phyloP scores from a whole-genome alignment of 2,888 invertebrate species.

The Orgyia antiqua region DNA sequence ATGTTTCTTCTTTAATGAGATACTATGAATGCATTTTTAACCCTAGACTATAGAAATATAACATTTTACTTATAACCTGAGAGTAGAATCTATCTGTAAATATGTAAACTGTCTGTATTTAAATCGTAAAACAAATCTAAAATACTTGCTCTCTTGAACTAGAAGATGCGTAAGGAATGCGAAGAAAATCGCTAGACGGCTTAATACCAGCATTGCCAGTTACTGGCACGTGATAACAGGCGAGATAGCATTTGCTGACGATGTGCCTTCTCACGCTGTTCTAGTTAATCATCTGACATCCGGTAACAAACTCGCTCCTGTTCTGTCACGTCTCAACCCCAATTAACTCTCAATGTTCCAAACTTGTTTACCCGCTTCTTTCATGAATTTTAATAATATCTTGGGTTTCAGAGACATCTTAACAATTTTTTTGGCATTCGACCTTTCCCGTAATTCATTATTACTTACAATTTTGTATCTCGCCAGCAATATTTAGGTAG shows the following conservation, averaged over 20 bases:
- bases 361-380: constrained; percentile 20
- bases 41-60: no score
- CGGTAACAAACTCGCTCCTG: constrained; percentile 33
- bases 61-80: no score
- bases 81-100: no score
- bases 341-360: constrained; percentile 34
- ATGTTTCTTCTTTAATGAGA: no score
- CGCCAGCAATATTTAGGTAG: constrained; percentile 44
- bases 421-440: constrained; percentile 7
- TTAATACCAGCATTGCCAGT: constrained; percentile 28
- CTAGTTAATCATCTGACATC: constrained; percentile 34
- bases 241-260: constrained; percentile 40
- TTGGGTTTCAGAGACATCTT: constrained; percentile 18
- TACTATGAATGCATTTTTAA: no score
- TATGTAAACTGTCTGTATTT: no score
- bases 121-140: no score
- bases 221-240: constrained; percentile 29
- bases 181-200: constrained; percentile 18
- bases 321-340: constrained; percentile 33
- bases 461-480: constrained; percentile 39
- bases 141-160: no score
- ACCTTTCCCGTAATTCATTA: constrained; percentile 32
- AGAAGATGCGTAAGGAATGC: constrained; percentile 14
- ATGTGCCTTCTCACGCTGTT: constrained; percentile 21
- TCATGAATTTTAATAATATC: constrained; percentile 29